A percentile compares a stretch with the other conserved stretches of the same genome.
phyloP scores from a whole-genome alignment of 1,140 invertebrate genomes.

The Pentalonia nigronervosa region DNA sequence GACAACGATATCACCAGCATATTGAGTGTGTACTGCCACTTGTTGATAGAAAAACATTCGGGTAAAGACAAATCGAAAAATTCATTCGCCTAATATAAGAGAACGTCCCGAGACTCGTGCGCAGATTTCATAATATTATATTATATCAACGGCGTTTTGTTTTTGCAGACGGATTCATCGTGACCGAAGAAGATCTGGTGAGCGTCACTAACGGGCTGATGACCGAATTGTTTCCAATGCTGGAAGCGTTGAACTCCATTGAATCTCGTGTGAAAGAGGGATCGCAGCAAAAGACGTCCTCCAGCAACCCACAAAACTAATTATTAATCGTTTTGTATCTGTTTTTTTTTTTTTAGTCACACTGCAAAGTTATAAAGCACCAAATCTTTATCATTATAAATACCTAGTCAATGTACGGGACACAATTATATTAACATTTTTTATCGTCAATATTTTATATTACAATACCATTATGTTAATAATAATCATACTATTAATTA shows the following conservation, averaged over 20 bases:
- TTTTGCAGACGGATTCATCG: conserved; percentile 52
- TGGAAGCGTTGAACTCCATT: conserved; percentile 54
- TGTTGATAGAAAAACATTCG: conserved; percentile 73
- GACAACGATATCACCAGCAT: conserved; percentile 74
- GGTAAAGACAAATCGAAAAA: conserved; percentile 65
- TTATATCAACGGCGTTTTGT: neutral
- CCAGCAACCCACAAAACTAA: conserved; percentile 50
- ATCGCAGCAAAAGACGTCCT: neutral
- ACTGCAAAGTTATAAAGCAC: no score
- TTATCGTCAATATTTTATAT: no score
- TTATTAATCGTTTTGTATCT: neutral
- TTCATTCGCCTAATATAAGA: neutral
- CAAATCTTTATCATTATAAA: no score
- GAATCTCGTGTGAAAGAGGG: conserved; percentile 47
- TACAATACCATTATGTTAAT: no score
- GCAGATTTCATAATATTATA: no score
- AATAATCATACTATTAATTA: no score
- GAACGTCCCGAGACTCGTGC: neutral
- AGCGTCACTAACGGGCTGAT: conserved; percentile 54
- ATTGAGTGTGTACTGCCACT: conserved; percentile 76
- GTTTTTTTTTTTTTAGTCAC: no score
- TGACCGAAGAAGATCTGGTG: conserved; percentile 52
- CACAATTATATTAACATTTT: no score
- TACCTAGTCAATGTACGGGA: no score
- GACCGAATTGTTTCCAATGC: conserved; percentile 52